Evolutionary conservation across 2,113 vertebrate genomes (phyloP), one percentile per base, ranked within the genome.

Genomic region (Prochilodus magdalenae): DNA sequence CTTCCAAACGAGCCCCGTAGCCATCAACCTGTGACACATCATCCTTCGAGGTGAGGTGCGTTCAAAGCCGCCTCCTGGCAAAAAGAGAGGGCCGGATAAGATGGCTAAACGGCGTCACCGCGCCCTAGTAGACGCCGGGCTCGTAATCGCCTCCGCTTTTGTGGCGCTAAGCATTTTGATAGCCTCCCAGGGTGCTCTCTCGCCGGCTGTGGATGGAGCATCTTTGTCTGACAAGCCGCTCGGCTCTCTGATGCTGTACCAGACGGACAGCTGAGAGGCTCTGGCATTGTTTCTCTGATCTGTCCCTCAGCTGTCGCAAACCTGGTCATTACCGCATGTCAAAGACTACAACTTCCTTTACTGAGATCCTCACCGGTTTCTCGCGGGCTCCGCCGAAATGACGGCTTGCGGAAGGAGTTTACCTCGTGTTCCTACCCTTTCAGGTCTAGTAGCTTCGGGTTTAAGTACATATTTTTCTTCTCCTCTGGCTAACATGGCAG

Each of bases 1-100:
- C 29, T 86, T 83, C 73, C 70, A 83, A 87, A 85, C 74, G 77
- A 83, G 66, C 60, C 75, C n/a, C 29, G 74, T 85, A 72, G 73
- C 73, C 82, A 84, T 80, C 59, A 85, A 70, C 60, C 62, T 72
- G 79, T 81, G 77, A 83, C 85, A 72, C 80, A 75, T 87, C 76
- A 79, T 72, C 73, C 30, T 80, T 76, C 73, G 57, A 11, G 53
- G 60, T n/a, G n/a, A 49, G 33, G 36, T 86, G 80, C 75, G 82
- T 67, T 76, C 33, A 59, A 59, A 70, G 79, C 47, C 70, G 51
- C 73, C 67, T 67, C 29, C 47, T 22, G 14, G 53, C 73, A 77
- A 77, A 84, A 24, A 63, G 24, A 67, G 40, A 79, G 44, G 59
- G 53, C 44, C 30, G 65, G 33, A 51, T 53, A 63, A 67, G 76